Conservation (phyloP, 2,797 vertebrate species). For the Alcedo quadribrachys region DNA sequence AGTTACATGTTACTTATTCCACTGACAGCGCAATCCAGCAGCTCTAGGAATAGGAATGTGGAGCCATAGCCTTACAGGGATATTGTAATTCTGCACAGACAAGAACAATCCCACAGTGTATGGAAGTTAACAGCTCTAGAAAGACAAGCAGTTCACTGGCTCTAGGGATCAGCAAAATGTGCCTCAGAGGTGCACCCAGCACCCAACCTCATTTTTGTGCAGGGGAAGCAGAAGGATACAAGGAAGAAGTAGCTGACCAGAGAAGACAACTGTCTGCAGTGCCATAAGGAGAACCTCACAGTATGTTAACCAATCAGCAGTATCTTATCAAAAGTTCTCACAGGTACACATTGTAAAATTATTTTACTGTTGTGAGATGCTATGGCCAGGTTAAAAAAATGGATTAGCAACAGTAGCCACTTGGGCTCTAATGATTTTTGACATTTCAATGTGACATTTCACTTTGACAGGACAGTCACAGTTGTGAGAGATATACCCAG, state of each 20-base stretch:
- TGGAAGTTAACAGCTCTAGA: not conserved
- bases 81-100: not conserved
- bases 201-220: not conserved
- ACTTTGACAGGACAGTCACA: not conserved
- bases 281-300: not conserved
- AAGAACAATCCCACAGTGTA: not conserved
- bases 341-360: not conserved
- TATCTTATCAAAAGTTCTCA: not conserved
- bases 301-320: not conserved
- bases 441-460: not conserved
- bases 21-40: not conserved
- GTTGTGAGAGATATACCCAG: not conserved
- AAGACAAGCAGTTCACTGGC: not conserved
- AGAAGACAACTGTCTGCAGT: not conserved
- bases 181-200: not conserved
- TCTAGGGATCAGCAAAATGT: not conserved
- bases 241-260: not conserved
- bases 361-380: not conserved
- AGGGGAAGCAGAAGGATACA: not conserved
- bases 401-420: not conserved
- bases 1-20: accelerated
- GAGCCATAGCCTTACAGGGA: not conserved
- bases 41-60: not conserved
- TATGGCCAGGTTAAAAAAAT: not conserved
- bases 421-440: not conserved